Evolutionary conservation across 2,113 vertebrate species (phyloP).

Genomic region (human (Homo sapiens)): DNA sequence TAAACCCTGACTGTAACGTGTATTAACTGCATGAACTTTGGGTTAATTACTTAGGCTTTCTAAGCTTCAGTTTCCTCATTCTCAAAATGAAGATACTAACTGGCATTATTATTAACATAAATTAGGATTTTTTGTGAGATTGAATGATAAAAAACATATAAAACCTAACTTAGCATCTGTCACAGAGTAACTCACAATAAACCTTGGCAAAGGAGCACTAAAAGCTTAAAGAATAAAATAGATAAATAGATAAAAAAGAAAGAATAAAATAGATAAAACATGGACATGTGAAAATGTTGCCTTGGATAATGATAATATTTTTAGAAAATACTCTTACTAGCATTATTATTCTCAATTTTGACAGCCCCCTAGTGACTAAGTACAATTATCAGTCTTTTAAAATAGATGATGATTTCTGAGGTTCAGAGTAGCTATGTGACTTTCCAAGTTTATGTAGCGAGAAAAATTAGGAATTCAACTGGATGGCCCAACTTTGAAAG

Average conservation of each 20-base stretch:
- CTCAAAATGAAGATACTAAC: conserved; percentile 7
- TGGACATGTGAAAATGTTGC: background rate
- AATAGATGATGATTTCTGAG: background rate
- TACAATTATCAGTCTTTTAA: background rate
- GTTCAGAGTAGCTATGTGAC: background rate
- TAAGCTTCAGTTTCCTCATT: background rate
- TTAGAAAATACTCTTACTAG: background rate
- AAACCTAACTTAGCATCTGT: background rate
- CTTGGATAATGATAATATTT: background rate
- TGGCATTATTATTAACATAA: background rate
- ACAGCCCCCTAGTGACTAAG: background rate
- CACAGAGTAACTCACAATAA: background rate
- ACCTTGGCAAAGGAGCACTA: no score
- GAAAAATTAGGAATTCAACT: background rate
- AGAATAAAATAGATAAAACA: background rate
- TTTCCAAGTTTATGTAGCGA: background rate
- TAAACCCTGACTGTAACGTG: background rate
- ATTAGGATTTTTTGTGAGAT: background rate
- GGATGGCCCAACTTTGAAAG: background rate
- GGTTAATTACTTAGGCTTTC: background rate
- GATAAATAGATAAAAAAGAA: background rate
- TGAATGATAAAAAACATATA: background rate
- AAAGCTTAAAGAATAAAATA: no score
- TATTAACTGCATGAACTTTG: background rate
- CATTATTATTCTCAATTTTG: background rate